A percentile compares a stretch with the other conserved stretches of the same genome.
phyloP scores from a whole-genome alignment of 2,113 vertebrate genomes.

The Equus przewalskii region DNA sequence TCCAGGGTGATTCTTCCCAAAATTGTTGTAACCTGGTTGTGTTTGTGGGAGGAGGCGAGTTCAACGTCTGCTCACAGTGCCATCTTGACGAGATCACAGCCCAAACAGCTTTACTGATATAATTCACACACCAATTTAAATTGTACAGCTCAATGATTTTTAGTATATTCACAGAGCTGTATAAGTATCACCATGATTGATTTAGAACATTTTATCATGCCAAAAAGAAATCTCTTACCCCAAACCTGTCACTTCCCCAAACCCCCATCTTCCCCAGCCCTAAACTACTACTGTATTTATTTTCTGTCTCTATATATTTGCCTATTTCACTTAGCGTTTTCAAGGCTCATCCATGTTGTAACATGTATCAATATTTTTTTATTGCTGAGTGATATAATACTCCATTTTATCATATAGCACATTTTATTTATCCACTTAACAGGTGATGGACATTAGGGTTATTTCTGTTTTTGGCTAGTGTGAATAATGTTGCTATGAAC shows the following conservation, averaged over 20 bases:
- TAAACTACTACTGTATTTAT: neutral
- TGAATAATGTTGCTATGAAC: neutral
- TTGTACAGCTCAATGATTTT: neutral
- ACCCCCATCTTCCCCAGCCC: neutral
- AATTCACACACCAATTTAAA: conserved; percentile 35
- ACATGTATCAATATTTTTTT: neutral
- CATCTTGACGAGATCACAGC: too few species aligned
- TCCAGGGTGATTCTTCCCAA: too few species aligned
- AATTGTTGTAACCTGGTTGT: too few species aligned
- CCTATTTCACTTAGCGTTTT: neutral
- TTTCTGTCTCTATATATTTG: neutral
- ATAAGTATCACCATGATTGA: neutral
- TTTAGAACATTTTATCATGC: conserved; percentile 8
- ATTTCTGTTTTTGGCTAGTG: neutral
- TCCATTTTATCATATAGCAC: neutral
- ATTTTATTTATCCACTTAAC: neutral
- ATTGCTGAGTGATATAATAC: neutral
- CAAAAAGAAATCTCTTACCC: neutral
- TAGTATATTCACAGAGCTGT: neutral
- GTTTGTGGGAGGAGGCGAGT: too few species aligned
- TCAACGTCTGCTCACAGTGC: too few species aligned
- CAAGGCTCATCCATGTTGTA: neutral
- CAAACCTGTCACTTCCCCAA: neutral
- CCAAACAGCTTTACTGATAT: neutral
- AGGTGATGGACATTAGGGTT: neutral